These are phyloP conservation scores for Pitangus sulphuratus DNA, from an alignment of 2,797 vertebrate species.

Conservation along the genomic window DNA sequence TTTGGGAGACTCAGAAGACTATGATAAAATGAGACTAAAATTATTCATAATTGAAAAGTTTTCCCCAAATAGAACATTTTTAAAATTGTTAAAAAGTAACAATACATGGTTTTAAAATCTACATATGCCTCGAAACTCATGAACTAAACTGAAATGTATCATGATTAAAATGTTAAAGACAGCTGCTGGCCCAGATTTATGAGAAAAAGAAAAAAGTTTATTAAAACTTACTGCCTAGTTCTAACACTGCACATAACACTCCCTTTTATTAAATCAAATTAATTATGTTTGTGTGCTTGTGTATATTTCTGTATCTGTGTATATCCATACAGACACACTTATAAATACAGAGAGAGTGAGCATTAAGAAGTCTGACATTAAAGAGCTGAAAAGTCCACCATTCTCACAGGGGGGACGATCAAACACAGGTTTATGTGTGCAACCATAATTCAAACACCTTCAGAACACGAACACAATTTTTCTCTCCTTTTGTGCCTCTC, in stretches of 20 bases:
- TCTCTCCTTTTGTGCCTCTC: background rate
- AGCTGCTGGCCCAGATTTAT: background rate
- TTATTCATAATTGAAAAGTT: conserved; percentile 38
- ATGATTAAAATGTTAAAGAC: background rate
- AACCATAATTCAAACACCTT: background rate
- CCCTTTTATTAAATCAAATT: background rate
- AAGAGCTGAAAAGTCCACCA: background rate
- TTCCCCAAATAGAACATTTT: background rate
- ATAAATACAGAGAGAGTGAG: background rate
- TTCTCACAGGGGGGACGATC: background rate
- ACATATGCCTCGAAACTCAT: background rate
- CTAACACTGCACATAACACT: background rate
- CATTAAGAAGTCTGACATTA: background rate
- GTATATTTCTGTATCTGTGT: background rate
- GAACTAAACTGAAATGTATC: background rate
- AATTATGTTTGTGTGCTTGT: background rate
- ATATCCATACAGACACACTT: too few relatives aligned
- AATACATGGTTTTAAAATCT: background rate
- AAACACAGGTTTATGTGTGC: background rate
- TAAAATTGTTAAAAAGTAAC: background rate
- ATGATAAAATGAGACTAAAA: background rate
- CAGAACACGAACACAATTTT: accelerated
- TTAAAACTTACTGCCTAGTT: background rate
- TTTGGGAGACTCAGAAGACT: background rate
- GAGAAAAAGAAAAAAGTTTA: background rate